Percentiles rank a stretch among this genome's conserved stretches.
Evolutionary conservation across 2,113 vertebrate species (phyloP).

Genomic region (Eurypyga helias): DNA sequence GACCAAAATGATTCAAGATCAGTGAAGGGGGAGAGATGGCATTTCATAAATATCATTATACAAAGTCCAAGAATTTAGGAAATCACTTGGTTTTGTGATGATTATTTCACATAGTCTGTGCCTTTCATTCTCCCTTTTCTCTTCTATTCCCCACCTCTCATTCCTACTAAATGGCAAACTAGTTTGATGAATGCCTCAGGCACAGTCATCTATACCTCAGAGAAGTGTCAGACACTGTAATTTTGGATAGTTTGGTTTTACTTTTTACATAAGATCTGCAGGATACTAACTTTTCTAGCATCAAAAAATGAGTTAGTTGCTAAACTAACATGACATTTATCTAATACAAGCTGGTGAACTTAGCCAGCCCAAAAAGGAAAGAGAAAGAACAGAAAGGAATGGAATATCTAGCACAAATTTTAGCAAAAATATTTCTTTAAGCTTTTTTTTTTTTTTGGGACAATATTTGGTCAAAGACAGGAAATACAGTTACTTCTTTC

Average conservation of each 20-base stretch:
- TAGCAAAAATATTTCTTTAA: not conserved
- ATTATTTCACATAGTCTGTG: not conserved
- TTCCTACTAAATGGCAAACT: not conserved
- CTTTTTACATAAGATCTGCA: not conserved
- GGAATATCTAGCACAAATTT: not conserved
- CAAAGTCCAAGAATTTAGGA: not conserved
- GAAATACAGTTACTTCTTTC: not conserved
- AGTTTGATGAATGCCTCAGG: not conserved
- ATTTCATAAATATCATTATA: conserved; percentile 2
- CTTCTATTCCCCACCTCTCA: not conserved
- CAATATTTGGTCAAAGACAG: not conserved
- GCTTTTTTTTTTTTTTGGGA: not conserved
- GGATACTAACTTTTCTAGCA: not conserved
- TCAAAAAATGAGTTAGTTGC: not conserved
- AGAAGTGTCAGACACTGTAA: not conserved
- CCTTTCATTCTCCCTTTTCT: not conserved
- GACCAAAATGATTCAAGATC: conserved; percentile 25
- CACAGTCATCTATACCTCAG: not conserved
- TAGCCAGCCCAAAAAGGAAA: not conserved
- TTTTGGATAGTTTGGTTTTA: not conserved
- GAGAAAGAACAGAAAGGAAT: not conserved
- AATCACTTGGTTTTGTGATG: not conserved
- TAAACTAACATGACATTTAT: not conserved
- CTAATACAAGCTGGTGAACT: not conserved
- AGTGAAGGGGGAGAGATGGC: not conserved